Percentiles rank a stretch among this genome's conserved stretches.
phyloP scores from a whole-genome alignment of 2,113 vertebrate genomes.

The Chloebia gouldiae region DNA sequence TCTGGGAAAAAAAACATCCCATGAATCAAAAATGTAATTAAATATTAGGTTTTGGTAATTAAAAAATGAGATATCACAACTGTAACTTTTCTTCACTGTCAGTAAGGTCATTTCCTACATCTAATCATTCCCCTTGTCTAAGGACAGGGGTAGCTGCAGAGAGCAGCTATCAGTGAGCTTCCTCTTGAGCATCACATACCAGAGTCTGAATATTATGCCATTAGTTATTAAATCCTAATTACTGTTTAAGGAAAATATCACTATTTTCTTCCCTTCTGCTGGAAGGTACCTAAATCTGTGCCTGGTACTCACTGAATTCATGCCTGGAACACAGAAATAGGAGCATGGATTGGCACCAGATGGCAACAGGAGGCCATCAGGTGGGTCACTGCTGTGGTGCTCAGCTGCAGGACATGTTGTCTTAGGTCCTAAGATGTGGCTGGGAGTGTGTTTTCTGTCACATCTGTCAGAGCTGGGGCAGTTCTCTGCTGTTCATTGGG shows the following conservation, averaged over 20 bases:
- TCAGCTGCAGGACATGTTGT: background rate
- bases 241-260: background rate
- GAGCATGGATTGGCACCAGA: background rate
- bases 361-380: background rate
- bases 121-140: background rate
- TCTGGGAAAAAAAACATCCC: background rate
- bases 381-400: background rate
- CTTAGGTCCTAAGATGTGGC: background rate
- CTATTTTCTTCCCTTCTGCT: background rate
- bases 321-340: background rate
- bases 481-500: background rate
- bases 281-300: accelerated
- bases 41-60: constrained; percentile 13
- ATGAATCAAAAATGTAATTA: constrained; percentile 12
- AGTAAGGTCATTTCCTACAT: background rate
- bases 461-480: background rate
- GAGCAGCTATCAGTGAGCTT: background rate
- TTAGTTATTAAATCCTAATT: background rate
- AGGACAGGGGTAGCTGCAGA: background rate
- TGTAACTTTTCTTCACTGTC: background rate
- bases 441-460: accelerated
- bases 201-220: background rate
- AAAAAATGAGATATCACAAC: background rate
- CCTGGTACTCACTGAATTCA: background rate
- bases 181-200: background rate